phyloP scores from a whole-genome alignment of 2,888 invertebrate genomes.

The Amphipoea oculea region DNA sequence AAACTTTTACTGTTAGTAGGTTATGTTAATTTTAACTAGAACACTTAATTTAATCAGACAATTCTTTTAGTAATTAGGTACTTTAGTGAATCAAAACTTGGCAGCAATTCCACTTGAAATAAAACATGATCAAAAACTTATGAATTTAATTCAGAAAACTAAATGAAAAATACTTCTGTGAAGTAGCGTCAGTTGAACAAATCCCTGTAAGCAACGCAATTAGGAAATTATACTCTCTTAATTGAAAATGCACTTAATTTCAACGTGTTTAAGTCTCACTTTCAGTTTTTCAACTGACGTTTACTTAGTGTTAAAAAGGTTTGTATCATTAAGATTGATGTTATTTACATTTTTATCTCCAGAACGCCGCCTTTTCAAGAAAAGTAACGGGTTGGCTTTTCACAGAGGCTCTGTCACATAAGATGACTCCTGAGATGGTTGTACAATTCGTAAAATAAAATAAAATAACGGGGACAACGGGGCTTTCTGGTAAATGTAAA shows the following conservation, averaged over 20 bases:
- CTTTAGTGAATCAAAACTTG: neutral
- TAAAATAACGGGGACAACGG: neutral
- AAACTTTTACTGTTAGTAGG: no score
- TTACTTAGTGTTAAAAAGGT: slow-evolving; percentile 2
- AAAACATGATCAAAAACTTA: slow-evolving; percentile 28
- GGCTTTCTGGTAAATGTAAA: neutral
- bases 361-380: neutral
- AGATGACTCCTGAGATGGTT: neutral
- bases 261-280: slow-evolving; percentile 5
- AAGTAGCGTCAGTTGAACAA: slow-evolving; percentile 2
- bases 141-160: slow-evolving; percentile 21
- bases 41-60: slow-evolving; percentile 3
- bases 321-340: slow-evolving; percentile 17
- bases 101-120: slow-evolving; percentile 20
- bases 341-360: slow-evolving; percentile 16
- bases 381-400: neutral
- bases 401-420: neutral
- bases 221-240: neutral
- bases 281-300: neutral
- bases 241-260: slow-evolving; percentile 24
- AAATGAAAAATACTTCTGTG: slow-evolving; percentile 11
- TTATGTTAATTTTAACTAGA: no score
- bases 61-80: neutral
- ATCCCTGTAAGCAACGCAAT: slow-evolving; percentile 2
- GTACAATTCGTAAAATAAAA: neutral